Conservation (phyloP, 2,888 invertebrate species). For the Penaeus monodon region DNA sequence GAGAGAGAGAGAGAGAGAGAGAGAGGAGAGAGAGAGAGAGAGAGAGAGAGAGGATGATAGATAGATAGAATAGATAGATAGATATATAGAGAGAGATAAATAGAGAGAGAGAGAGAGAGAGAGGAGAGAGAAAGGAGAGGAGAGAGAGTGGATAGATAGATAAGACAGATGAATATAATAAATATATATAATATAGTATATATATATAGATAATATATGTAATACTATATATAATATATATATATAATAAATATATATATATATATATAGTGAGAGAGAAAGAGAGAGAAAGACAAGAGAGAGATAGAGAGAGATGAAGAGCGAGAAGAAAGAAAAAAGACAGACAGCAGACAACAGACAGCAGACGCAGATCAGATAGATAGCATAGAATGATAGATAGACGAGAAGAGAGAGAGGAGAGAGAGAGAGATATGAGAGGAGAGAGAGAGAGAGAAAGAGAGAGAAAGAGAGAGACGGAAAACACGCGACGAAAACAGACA, state of each 20-base stretch:
- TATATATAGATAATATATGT: no score
- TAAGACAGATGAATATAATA: no score
- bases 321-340: no score
- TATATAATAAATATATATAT: no score
- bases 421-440: background rate
- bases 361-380: no score
- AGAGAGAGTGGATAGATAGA: no score
- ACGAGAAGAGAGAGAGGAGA: background rate
- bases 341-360: no score
- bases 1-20: background rate
- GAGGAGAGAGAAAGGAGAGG: background rate
- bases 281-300: background rate
- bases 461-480: background rate
- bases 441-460: slow-evolving; percentile 24
- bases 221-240: no score
- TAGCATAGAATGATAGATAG: no score
- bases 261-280: no score
- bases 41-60: background rate
- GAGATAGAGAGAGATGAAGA: background rate
- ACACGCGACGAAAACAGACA: background rate
- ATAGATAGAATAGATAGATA: background rate
- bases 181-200: no score
- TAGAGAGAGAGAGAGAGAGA: background rate
- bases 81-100: background rate
- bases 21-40: background rate